Evolutionary conservation across 2,797 vertebrate species (phyloP).

Genomic region (Esox masquinongy): DNA sequence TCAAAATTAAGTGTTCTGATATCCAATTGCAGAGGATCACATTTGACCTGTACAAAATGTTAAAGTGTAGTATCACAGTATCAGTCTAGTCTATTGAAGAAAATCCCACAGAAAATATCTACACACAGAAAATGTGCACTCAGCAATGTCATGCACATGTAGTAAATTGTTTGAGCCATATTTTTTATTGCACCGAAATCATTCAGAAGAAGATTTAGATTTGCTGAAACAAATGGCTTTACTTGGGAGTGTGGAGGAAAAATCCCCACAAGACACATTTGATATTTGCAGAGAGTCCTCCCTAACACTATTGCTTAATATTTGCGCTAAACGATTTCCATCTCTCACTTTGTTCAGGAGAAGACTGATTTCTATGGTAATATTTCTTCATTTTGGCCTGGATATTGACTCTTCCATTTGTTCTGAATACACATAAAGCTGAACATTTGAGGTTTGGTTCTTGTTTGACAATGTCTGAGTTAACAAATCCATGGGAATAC

Average conservation of each 20-base stretch:
- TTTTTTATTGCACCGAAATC: constrained; percentile 43
- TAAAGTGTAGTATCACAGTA: neutral
- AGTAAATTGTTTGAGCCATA: neutral
- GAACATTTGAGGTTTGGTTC: neutral
- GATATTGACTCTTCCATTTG: neutral
- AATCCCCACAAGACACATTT: constrained; percentile 19
- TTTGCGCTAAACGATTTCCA: constrained; percentile 15
- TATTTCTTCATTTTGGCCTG: neutral
- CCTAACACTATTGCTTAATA: constrained; percentile 3
- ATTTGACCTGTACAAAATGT: neutral
- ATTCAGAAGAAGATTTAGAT: constrained; percentile 33
- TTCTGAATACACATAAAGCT: neutral
- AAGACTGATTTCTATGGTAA: neutral
- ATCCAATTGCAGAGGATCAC: neutral
- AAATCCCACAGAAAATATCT: neutral
- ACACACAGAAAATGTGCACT: neutral
- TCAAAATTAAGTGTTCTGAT: neutral
- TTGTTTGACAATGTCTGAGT: neutral
- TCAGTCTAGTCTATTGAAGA: neutral
- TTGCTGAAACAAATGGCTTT: constrained; percentile 12
- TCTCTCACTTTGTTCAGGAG: neutral
- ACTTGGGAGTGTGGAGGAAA: neutral
- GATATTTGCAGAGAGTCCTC: constrained; percentile 3
- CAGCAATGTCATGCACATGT: neutral
- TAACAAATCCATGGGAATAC: neutral